Evolutionary conservation across 2,797 vertebrate genomes (phyloP), one percentile per base, ranked within the genome.

Genomic region (Chiroxiphia lanceolata): DNA sequence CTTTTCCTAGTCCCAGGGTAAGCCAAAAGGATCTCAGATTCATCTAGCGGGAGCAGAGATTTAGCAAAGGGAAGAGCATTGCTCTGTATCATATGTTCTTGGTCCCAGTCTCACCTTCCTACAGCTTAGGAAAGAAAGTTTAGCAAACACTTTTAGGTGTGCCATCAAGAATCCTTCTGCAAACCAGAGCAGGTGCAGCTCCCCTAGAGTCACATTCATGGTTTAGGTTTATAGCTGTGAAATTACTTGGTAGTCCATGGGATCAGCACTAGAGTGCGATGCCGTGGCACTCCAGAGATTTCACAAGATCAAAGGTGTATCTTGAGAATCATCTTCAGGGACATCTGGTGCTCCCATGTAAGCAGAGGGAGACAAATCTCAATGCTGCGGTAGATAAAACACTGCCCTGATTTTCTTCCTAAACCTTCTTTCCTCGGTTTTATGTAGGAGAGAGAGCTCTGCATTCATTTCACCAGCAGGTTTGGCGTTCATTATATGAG

Each of bases 341-440:
- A 29, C 36, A 89, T 42, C 81, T 86, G 42, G 71, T 90, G 19
- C 29, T 89, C 15, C 19, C 27, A 19, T 64, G 33, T 44, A 76
- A 91, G n/a, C 77, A 86, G 69, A 88, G n/a, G 23, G 34, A 91
- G 65, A 44, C 34, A 78, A 44, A n/a, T 87, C 47, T 89, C 36
- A 61, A 2, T 84, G 50, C 59, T 79, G 25, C 0, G 0, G 25
- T 77, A 76, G 54, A 48, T 86, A 59, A 79, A 91, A 10, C n/a
- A 25, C 20, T 3, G 3, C 14, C 26, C 47, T 34, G 40, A 38
- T 50, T 87, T 92, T 87, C 54, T 80, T 84, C 54, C 42, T 68
- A 63, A 89, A 31, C 22, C 34, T 47, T 63, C 29, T 51, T 79
- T 79, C 36, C 17, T 68, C 51, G 10, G 15, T 72, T 65, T 87